Base-by-base conservation (phyloP, 2,797 vertebrate genomes). In the Chromis chromis region DNA sequence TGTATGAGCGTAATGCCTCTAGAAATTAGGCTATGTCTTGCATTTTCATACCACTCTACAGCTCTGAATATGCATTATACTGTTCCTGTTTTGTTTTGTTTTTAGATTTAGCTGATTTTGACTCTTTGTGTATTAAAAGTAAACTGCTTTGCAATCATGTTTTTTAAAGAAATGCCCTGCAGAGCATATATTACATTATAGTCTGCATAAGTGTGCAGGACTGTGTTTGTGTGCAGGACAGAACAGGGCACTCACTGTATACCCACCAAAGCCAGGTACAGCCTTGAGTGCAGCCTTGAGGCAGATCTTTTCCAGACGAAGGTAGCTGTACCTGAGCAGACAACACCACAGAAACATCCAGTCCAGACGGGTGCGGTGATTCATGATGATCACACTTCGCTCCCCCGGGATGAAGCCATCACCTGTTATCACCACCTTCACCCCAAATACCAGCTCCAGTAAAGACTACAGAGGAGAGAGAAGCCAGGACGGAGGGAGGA, bases 261-360 rank as follows among this genome's bases (percentile, higher is more conserved):
- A 96, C 97, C 60, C 93, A 99, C 98, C 98, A 84, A 99, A 99
- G 83, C 98, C 98, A 0, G 98, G 98, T 85, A 99, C 93, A 54
- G 94, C 93, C 94, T 99, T 99, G 63, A 99, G 96, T 66, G 89
- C 96, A 58, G 96, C 97, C 92, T 99, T 99, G 81, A 99, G 98
- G 90, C 98, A 99, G 91, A 99, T 96, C 94, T 99, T 99, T 91
- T 98, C 96, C 93, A 97, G 90, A 63, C 97, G 95, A 81, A 99
- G 97, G 93, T 98, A 99, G 95, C 98, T 99, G 90, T 96, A 98
- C 87, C 98, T 94, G 87, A 99, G 94, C 82, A 99, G 94, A 86
- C 98, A 99, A 79, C 96, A 98, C 98, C 98, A 99, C 11, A 99
- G 94, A 86, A 99, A 99, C 96, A 99, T 97, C 98, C 98, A 99